Base-by-base conservation (phyloP, 2,888 invertebrate species). In the Harpagoxenus sublaevis region DNA sequence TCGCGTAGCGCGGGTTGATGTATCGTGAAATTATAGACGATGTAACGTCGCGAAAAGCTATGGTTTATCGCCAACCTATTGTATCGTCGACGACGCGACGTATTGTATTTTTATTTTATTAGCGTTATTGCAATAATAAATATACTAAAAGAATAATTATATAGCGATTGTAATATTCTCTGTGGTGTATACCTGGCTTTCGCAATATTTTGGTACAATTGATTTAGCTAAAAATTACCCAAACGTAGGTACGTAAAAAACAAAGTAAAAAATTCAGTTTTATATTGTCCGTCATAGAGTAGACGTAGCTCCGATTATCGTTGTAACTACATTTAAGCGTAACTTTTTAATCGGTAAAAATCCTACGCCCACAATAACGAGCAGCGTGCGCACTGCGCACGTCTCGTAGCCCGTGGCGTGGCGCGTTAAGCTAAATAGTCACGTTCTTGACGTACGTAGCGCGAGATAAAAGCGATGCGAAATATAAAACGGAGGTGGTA, bases 401-500 rank as follows among this genome's bases (percentile, higher is more conserved):
- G 5, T 78, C n/a, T 63, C 45, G 15, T 42, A 15, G 53, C 12
- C 10, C 66, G 15, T 10, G 42, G 31, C 35, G 9, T 42, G 45
- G 31, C 35, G 51, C n/a, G 45, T 57, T 60, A 71, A 71, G 57
- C 23, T 79, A 79, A 79, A 79, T 71, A 60, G 79, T 73, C 79
- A 81, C 79, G 73, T 81, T 73, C 73, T 60, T 48, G 48, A 60
- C 45, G 45, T 79, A 57, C 18, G 45, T 48, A 60, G 57, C 39
- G 18, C 39, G 73, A 73, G 71, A 73, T 79, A 79, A 79, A 84
- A 81, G 81, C 23, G 57, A 53, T 48, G 23, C 35, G 65, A 28
- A 73, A 31, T 62, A 73, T 84, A 79, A 66, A 79, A 79, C 42
- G 45, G 71, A 78, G 10, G 68, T 60, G 28, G 78, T 66, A 60